These are phyloP conservation scores for Poeciliopsis turneri DNA, from an alignment of 2,797 vertebrate genomes.

Conservation along the genomic window DNA sequence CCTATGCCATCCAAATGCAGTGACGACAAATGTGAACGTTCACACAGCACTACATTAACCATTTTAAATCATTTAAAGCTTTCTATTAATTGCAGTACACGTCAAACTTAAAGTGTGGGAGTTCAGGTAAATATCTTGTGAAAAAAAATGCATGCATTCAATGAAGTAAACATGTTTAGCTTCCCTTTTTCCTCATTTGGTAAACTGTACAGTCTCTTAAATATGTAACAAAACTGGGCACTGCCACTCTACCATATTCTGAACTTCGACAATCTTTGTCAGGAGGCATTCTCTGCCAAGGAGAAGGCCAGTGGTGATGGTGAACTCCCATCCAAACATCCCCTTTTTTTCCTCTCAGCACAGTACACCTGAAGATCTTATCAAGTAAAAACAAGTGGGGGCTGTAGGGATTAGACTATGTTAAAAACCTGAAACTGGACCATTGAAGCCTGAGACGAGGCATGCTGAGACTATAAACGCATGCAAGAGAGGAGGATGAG, in stretches of 20 bases:
- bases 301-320: slow-evolving; percentile 9
- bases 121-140: slow-evolving; percentile 58
- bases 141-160: slow-evolving; percentile 69
- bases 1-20: slow-evolving; percentile 2
- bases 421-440: slow-evolving; percentile 62
- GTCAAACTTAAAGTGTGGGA: slow-evolving; percentile 37
- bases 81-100: slow-evolving; percentile 45
- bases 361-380: slow-evolving; percentile 55
- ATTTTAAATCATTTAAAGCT: slow-evolving; percentile 53
- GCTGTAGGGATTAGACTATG: slow-evolving; percentile 54
- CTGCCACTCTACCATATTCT: slow-evolving; percentile 38
- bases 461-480: slow-evolving; percentile 75
- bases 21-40: slow-evolving; percentile 30
- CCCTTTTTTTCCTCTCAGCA: not conserved
- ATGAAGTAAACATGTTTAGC: slow-evolving; percentile 66
- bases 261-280: slow-evolving; percentile 51
- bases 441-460: slow-evolving; percentile 74
- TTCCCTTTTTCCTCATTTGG: slow-evolving; percentile 49
- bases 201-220: slow-evolving; percentile 57
- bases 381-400: slow-evolving; percentile 57
- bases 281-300: slow-evolving; percentile 38
- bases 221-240: slow-evolving; percentile 62
- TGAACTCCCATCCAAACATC: slow-evolving; percentile 23
- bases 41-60: slow-evolving; percentile 39
- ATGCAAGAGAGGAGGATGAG: slow-evolving; percentile 57